Conservation (phyloP, 2,888 invertebrate species). For the Agrenia bidenticulata region DNA sequence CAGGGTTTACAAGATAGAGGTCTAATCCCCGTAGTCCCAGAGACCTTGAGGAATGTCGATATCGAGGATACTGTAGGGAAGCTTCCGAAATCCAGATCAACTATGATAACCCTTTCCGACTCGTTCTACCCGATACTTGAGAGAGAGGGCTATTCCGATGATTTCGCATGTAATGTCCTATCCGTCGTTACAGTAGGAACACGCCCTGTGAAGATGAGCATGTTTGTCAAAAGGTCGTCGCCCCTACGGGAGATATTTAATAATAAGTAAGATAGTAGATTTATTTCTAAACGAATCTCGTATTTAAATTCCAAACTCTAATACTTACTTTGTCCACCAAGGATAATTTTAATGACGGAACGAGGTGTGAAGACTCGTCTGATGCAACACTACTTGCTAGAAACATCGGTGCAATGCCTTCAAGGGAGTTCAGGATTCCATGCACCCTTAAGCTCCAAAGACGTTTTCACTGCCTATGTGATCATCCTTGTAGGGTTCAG, state of each 20-base stretch:
- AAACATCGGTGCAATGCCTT: conserved; percentile 20
- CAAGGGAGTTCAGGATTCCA: neutral
- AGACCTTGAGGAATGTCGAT: conserved; percentile 7
- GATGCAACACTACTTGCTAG: conserved; percentile 1
- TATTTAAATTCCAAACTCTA: neutral
- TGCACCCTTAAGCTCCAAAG: conserved; percentile 28
- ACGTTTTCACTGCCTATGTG: conserved; percentile 37
- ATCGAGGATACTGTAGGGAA: conserved; percentile 9
- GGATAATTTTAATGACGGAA: conserved; percentile 18
- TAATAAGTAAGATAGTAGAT: conserved; percentile 26
- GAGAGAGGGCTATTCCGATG: conserved; percentile 8
- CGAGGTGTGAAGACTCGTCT: conserved; percentile 20
- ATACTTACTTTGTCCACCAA: neutral
- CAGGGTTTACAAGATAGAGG: conserved; percentile 11
- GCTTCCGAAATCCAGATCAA: neutral
- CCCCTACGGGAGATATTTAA: conserved; percentile 37
- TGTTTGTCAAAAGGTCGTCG: conserved; percentile 30
- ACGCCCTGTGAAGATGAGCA: conserved; percentile 9
- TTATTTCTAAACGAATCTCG: neutral
- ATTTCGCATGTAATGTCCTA: neutral
- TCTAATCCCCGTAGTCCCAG: conserved; percentile 3
- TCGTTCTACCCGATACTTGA: conserved; percentile 11
- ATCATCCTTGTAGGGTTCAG: conserved; percentile 29
- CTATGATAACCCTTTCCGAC: conserved; percentile 7
- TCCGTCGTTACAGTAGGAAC: neutral